A percentile compares a stretch with the other conserved stretches of the same genome.
Evolutionary conservation across 2,888 invertebrate species (phyloP).

Genomic region (Euzetes globulus): DNA sequence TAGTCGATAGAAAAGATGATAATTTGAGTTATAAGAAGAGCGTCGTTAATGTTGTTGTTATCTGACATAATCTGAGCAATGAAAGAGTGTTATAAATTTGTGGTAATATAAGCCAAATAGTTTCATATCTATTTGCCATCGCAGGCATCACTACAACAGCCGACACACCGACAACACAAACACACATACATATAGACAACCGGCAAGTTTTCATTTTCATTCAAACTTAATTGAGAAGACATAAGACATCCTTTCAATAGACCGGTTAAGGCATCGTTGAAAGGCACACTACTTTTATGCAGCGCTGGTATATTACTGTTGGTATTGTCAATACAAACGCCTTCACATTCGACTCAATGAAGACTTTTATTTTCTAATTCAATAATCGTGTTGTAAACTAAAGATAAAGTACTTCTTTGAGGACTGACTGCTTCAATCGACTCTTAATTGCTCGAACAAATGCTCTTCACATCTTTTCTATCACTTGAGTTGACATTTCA

Average conservation of each 20-base stretch:
- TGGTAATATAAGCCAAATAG: conserved; percentile 22
- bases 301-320: neutral
- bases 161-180: neutral
- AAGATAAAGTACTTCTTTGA: conserved; percentile 24
- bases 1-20: neutral
- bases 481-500: neutral
- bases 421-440: neutral
- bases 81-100: conserved; percentile 22
- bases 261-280: conserved; percentile 16
- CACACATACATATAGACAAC: neutral
- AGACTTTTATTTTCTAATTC: conserved; percentile 22
- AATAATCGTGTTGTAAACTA: conserved; percentile 7
- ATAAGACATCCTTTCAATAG: conserved; percentile 16
- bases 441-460: conserved; percentile 4
- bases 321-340: neutral
- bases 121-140: conserved; percentile 20
- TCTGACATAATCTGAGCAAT: conserved; percentile 11
- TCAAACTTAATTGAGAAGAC: conserved; percentile 12
- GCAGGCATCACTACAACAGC: neutral
- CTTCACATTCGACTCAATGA: neutral
- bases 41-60: conserved; percentile 6
- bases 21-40: neutral
- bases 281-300: neutral
- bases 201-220: conserved; percentile 1
- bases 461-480: neutral